Evolutionary conservation across 2,113 vertebrate genomes (phyloP).

Genomic region (Burhinus oedicnemus): DNA sequence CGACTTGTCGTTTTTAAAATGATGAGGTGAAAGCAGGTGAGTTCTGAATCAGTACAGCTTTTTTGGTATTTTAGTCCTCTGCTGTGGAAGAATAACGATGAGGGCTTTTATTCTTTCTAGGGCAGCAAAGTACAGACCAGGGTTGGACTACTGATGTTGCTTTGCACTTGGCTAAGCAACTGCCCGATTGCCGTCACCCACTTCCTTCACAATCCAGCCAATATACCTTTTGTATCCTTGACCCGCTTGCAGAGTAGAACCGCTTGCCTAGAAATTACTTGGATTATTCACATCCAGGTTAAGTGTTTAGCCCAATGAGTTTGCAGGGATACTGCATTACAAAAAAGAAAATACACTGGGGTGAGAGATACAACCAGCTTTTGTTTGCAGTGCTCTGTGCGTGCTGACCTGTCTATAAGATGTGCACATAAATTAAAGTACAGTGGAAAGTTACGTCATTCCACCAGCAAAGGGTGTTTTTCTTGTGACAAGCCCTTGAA

Average conservation of each 20-base stretch:
- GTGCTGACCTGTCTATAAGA: background rate
- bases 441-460: background rate
- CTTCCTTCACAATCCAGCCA: conserved; percentile 96
- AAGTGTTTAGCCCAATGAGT: background rate
- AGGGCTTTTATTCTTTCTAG: conserved; percentile 72
- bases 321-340: background rate
- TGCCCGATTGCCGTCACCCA: conserved; percentile 97
- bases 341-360: rapidly evolving
- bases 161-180: conserved; percentile 97
- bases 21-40: background rate
- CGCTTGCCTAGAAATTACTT: rapidly evolving
- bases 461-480: background rate
- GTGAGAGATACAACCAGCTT: background rate
- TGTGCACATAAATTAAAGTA: rapidly evolving
- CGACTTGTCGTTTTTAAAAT: background rate
- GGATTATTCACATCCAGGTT: rapidly evolving
- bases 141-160: conserved; percentile 94
- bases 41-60: background rate
- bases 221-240: conserved; percentile 98
- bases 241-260: background rate
- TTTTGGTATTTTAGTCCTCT: background rate
- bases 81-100: background rate
- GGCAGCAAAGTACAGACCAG: conserved; percentile 98
- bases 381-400: background rate
- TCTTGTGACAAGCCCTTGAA: background rate